phyloP scores from a whole-genome alignment of 2,888 invertebrate species.

The Polydesmus complanatus region DNA sequence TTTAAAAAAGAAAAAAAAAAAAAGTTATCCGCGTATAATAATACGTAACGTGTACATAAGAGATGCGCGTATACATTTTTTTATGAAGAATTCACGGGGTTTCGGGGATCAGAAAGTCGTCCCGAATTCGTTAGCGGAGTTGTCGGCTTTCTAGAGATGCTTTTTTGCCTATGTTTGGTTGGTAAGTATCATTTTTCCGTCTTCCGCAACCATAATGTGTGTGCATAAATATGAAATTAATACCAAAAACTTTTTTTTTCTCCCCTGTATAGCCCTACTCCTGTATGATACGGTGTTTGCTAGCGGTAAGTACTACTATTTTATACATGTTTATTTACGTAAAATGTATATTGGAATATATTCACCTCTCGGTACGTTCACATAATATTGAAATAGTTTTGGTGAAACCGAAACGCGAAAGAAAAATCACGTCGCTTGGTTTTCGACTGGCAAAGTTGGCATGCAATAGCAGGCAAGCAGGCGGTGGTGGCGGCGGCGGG shows the following conservation, averaged over 20 bases:
- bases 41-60: background rate
- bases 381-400: background rate
- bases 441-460: no score
- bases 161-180: conserved; percentile 18
- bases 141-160: conserved; percentile 18
- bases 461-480: no score
- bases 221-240: no score
- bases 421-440: background rate
- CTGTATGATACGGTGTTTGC: conserved; percentile 18
- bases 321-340: no score
- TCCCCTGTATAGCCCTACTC: conserved; percentile 16
- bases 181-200: conserved; percentile 10
- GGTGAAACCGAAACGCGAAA: background rate
- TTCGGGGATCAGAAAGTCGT: conserved; percentile 12
- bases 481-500: no score
- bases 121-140: conserved; percentile 12
- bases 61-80: background rate
- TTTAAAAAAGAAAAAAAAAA: no score
- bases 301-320: conserved; percentile 11
- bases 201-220: background rate
- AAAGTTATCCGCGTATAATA: no score
- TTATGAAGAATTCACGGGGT: conserved; percentile 9
- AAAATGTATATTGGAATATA: no score
- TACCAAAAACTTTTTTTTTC: background rate
- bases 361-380: background rate